Evolutionary conservation across 1,140 invertebrate genomes (phyloP).

Genomic region (Lepidotrigona ventralis): DNA sequence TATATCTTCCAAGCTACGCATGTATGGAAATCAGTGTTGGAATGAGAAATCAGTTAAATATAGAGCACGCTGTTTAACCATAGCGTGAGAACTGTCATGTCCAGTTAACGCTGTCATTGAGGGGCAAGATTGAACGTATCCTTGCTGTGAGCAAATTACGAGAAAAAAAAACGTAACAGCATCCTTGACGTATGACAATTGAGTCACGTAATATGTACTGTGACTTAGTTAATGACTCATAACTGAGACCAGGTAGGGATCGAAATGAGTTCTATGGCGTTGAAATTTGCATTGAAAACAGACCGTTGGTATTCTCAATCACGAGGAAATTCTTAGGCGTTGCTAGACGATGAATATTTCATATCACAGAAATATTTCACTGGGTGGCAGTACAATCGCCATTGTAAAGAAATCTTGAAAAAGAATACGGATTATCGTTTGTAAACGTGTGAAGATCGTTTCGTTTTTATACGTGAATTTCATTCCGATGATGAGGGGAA

Average conservation of each 20-base stretch:
- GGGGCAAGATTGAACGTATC: constrained; percentile 61
- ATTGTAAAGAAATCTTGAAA: neutral
- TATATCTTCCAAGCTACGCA: constrained; percentile 30
- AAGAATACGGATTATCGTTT: neutral
- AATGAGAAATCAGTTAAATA: constrained; percentile 44
- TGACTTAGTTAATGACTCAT: constrained; percentile 70
- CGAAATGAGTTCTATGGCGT: neutral
- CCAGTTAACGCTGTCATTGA: constrained; percentile 59
- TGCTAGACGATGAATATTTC: neutral
- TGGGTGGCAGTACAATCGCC: too few relatives aligned
- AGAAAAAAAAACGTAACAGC: constrained; percentile 45
- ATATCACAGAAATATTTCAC: neutral
- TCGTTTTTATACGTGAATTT: neutral
- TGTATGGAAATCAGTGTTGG: neutral
- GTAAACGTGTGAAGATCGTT: neutral
- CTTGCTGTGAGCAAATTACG: constrained; percentile 19
- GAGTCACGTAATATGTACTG: constrained; percentile 53
- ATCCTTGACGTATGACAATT: constrained; percentile 52
- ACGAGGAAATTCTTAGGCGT: neutral
- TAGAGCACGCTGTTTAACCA: constrained; percentile 19
- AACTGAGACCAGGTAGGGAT: constrained; percentile 53
- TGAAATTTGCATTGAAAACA: constrained; percentile 11
- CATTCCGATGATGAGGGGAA: neutral
- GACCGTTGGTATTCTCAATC: neutral
- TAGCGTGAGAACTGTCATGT: constrained; percentile 66